phyloP scores from a whole-genome alignment of 2,113 vertebrate genomes.

The Aix galericulata region DNA sequence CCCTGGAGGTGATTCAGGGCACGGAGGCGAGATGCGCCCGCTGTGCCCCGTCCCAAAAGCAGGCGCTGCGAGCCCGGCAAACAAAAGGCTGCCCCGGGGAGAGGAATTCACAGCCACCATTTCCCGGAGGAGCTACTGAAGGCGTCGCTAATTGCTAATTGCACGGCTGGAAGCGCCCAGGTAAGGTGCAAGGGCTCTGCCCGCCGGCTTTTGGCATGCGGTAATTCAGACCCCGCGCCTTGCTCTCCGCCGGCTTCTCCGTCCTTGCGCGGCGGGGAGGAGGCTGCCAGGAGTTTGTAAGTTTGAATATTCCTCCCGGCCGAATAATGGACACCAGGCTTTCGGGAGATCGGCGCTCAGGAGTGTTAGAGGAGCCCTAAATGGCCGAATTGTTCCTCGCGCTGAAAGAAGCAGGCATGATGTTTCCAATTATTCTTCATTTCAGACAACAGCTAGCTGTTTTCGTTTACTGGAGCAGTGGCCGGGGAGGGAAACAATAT shows the following conservation, averaged over 20 bases:
- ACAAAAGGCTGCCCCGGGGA: neutral
- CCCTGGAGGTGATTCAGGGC: neutral
- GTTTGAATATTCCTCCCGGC: neutral
- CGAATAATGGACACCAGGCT: neutral
- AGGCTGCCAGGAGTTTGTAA: constrained; percentile 20
- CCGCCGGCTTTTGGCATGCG: neutral
- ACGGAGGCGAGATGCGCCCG: fast-evolving
- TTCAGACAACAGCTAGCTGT: constrained; percentile 74
- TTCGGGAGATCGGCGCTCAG: neutral
- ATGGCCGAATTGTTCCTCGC: constrained; percentile 67
- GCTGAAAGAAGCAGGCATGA: constrained; percentile 67
- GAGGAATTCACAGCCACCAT: neutral
- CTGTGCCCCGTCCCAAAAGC: neutral
- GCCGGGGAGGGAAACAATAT: constrained; percentile 51
- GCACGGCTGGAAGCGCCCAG: neutral
- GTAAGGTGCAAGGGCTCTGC: neutral
- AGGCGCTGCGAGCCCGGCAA: neutral
- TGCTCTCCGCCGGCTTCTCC: neutral
- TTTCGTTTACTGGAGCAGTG: constrained; percentile 56
- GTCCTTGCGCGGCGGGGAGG: fast-evolving
- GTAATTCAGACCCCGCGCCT: neutral
- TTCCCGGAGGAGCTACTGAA: neutral
- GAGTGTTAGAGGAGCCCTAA: constrained; percentile 66
- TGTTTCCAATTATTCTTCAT: constrained; percentile 72
- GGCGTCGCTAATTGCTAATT: neutral